Percentiles rank a stretch among this genome's conserved stretches.
Conservation (phyloP, 2,113 vertebrate species). For the Carollia perspicillata region DNA sequence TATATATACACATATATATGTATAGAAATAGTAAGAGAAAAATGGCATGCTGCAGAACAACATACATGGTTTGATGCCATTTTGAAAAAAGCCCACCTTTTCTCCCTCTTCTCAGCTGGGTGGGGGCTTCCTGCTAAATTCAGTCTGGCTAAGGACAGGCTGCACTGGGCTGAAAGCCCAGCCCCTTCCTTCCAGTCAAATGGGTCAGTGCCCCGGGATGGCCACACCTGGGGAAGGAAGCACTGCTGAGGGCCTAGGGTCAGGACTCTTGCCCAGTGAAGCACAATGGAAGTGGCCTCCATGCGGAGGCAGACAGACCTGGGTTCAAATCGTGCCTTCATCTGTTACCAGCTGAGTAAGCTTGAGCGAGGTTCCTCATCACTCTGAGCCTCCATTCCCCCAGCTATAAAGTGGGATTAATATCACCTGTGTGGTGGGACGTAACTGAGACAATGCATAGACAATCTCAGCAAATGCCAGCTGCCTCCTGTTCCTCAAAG, state of each 20-base stretch:
- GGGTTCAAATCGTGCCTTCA: neutral
- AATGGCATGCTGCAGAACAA: neutral
- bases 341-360: neutral
- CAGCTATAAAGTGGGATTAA: neutral
- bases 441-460: neutral
- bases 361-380: neutral
- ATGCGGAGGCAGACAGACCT: neutral
- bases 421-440: neutral
- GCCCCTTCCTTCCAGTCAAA: slow-evolving; percentile 33
- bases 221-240: slow-evolving; percentile 25
- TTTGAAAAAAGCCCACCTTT: neutral
- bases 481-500: neutral
- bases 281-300: neutral
- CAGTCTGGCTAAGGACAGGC: neutral
- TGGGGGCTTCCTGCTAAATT: neutral
- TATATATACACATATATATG: neutral
- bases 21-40: neutral
- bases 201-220: slow-evolving; percentile 3
- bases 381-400: neutral
- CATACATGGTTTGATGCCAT: neutral
- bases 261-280: neutral
- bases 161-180: neutral
- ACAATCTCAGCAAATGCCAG: neutral
- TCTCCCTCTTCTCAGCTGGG: neutral
- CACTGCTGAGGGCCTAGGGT: neutral